Evolutionary conservation across 2,888 invertebrate species (phyloP), one percentile per base, ranked within the genome.

Genomic region (Agriopis aurantiaria): DNA sequence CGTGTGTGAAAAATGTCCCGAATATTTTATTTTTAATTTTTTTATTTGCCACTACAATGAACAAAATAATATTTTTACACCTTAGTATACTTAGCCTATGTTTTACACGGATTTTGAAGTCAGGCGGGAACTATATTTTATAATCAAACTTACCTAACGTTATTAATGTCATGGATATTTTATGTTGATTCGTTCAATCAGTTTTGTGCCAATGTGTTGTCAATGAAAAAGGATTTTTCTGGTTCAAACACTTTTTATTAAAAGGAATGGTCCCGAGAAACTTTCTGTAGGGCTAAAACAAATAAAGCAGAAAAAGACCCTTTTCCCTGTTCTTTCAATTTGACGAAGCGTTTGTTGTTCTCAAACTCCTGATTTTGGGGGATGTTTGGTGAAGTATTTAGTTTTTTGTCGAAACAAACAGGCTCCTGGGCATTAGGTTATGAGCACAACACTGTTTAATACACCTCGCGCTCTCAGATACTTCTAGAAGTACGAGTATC

Each of bases 241-340:
- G 23, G 60, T 49, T 60, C 60, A 49, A 49, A 49, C 48, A 40
- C 49, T 49, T n/a, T 46, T 48, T 23, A 40, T n/a, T 55, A 49
- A 59, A 59, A 10, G 49, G 14, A 49, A 8, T 41, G 58, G 49
- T 33, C 40, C 40, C 2, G 49, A 60, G 33, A 59, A 60, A 49
- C 60, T 60, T 60, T 49, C 8, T 17, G 41, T 17, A 43, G 51
- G 10, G 1, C 43, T 52, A 17, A 43, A 61, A 61, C 43, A 43
- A 52, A 61, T 40, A 52, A 40, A 40, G 3, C 12, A 43, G 41
- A 41, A 61, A 61, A 61, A 8, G 12, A 1, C 41, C 17, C 51
- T 23, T 61, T 61, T 61, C 43, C 61, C 52, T 61, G 61, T 52
- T 61, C 51, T 52, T 61, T 52, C 51, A 61, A 52, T 43, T 45